phyloP scores from a whole-genome alignment of 2,797 vertebrate genomes.

The Peromyscus attwateri region DNA sequence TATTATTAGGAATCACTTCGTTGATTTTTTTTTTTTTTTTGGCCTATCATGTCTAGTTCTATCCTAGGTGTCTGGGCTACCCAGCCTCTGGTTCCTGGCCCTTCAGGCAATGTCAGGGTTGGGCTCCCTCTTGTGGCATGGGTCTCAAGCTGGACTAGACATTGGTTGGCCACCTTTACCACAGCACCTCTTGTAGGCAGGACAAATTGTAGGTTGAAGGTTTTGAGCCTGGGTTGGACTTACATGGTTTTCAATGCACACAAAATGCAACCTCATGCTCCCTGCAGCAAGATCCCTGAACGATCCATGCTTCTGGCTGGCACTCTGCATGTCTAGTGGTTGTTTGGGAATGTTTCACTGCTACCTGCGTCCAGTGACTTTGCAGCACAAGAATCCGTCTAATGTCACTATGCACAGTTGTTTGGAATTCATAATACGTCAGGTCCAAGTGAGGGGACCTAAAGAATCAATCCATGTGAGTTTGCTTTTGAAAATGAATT shows the following conservation, averaged over 20 bases:
- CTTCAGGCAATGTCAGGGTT: background rate
- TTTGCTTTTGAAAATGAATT: constrained; percentile 87
- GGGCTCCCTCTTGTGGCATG: background rate
- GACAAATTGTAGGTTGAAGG: background rate
- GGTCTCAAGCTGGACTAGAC: background rate
- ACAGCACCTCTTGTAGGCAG: background rate
- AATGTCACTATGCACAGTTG: constrained; percentile 87
- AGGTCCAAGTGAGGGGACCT: constrained; percentile 78
- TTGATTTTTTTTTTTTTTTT: background rate
- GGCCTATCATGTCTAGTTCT: background rate
- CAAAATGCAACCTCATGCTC: constrained; percentile 84
- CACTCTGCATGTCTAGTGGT: constrained; percentile 90
- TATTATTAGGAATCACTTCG: background rate
- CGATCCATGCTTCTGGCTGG: constrained; percentile 88
- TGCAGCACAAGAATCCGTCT: constrained; percentile 78
- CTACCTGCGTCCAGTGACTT: constrained; percentile 84
- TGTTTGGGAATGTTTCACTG: constrained; percentile 88
- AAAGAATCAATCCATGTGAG: constrained; percentile 84
- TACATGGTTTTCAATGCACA: constrained; percentile 65
- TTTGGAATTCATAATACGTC: constrained; percentile 85
- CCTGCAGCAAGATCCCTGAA: constrained; percentile 86
- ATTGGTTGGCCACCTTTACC: background rate
- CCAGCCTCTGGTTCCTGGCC: background rate
- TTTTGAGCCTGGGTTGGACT: background rate
- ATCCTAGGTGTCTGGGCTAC: background rate